These are phyloP conservation scores for Dendrolimus pini DNA, from an alignment of 2,888 invertebrate genomes.

Conservation along the genomic window DNA sequence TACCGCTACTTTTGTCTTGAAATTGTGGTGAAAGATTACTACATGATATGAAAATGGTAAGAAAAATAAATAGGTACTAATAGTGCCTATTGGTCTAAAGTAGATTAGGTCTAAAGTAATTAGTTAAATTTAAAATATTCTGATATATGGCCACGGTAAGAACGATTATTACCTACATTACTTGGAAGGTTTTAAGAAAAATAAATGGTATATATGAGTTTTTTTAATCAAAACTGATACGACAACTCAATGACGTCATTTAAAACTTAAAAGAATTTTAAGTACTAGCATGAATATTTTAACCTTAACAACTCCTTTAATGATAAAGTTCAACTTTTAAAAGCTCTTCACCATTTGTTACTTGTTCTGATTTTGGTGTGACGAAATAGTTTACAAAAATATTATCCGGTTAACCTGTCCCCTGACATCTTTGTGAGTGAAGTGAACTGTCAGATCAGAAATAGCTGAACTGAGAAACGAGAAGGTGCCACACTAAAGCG, in stretches of 20 bases:
- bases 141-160: too few relatives aligned
- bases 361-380: conserved; percentile 11
- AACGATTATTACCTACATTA: too few relatives aligned
- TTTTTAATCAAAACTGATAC: too few relatives aligned
- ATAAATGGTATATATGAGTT: too few relatives aligned
- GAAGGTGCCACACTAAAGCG: conserved; percentile 31
- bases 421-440: conserved; percentile 33
- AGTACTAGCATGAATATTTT: neutral
- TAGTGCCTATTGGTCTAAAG: too few relatives aligned
- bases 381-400: conserved; percentile 27
- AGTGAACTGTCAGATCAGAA: conserved; percentile 57
- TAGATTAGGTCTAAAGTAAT: too few relatives aligned
- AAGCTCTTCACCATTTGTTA: conserved; percentile 9
- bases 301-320: neutral
- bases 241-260: neutral
- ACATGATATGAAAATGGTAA: too few relatives aligned
- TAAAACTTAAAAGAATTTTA: neutral
- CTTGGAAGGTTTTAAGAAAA: too few relatives aligned
- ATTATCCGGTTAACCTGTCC: conserved; percentile 28
- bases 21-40: too few relatives aligned
- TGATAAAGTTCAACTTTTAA: neutral
- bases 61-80: too few relatives aligned
- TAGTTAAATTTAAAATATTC: too few relatives aligned
- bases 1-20: too few relatives aligned
- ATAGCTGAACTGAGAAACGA: conserved; percentile 39